These are phyloP conservation scores for Rhabditoides inermis DNA, from an alignment of 2,888 invertebrate species.

Conservation along the genomic window DNA sequence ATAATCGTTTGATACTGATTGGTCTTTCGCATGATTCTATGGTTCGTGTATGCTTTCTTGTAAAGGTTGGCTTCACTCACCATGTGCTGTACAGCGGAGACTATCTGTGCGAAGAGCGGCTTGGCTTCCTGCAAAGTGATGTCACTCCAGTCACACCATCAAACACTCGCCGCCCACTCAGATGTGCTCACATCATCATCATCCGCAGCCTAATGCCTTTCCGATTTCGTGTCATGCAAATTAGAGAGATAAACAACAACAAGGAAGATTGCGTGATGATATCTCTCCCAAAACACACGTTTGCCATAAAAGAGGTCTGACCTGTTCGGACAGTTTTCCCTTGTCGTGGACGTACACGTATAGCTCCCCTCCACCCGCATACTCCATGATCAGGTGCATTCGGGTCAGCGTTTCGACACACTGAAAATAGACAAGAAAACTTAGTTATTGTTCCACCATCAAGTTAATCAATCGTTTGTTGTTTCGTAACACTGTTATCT, in stretches of 20 bases:
- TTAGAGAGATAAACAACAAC: no score
- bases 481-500: not conserved
- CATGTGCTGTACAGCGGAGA: conserved; percentile 69
- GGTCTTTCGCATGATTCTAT: not conserved
- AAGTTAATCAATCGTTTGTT: not conserved
- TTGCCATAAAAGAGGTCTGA: no score
- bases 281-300: no score
- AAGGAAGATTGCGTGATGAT: no score
- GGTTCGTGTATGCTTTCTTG: not conserved
- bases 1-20: not conserved
- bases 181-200: no score
- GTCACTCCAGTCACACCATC: no score
- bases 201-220: no score
- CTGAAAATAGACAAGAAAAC: conserved; percentile 14
- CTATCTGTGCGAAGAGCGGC: conserved; percentile 65
- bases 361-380: conserved; percentile 68
- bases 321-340: no score
- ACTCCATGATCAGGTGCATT: conserved; percentile 69
- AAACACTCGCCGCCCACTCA: no score
- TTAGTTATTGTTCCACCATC: not conserved
- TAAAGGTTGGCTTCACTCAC: conserved; percentile 54
- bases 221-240: no score
- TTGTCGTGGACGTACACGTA: conserved; percentile 67
- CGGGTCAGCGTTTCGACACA: conserved; percentile 64
- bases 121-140: conserved; percentile 66